Conservation (phyloP, 2,888 invertebrate species). For the Mimumesa dahlbomi region DNA sequence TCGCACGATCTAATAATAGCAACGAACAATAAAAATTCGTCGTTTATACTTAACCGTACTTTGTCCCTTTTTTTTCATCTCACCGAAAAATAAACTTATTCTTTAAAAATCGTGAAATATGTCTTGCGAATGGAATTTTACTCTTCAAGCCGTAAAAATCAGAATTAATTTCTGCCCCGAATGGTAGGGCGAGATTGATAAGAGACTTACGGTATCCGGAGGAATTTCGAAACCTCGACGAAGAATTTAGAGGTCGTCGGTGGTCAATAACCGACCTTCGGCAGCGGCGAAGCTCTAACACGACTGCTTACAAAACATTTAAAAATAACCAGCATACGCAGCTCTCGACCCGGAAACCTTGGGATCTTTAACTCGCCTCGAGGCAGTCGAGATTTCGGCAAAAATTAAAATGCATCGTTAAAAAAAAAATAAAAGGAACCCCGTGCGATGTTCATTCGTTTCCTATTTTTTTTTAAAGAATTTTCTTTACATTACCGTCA, state of each 20-base stretch:
- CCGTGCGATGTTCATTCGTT: neutral
- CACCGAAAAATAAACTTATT: too few species aligned
- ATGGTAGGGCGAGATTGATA: constrained; percentile 1
- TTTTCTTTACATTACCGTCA: too few species aligned
- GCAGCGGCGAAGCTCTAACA: constrained; percentile 24
- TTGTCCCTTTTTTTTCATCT: too few species aligned
- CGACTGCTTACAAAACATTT: constrained; percentile 61
- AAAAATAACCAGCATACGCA: constrained; percentile 58
- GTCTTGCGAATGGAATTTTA: neutral
- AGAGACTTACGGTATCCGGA: neutral
- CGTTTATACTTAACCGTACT: too few species aligned
- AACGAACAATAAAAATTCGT: too few species aligned
- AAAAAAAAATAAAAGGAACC: neutral
- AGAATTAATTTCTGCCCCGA: neutral
- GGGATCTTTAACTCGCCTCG: constrained; percentile 35
- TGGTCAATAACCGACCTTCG: constrained; percentile 70
- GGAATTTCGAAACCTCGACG: constrained; percentile 20
- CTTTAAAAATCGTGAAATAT: too few species aligned
- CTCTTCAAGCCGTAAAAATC: neutral
- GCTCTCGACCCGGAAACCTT: constrained; percentile 65
- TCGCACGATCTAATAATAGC: too few species aligned
- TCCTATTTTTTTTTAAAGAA: too few species aligned
- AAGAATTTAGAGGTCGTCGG: constrained; percentile 54
- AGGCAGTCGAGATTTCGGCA: neutral
- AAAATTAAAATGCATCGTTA: neutral